Evolutionary conservation across 1,140 invertebrate species (phyloP).

Genomic region (Notospermus geniculatus): DNA sequence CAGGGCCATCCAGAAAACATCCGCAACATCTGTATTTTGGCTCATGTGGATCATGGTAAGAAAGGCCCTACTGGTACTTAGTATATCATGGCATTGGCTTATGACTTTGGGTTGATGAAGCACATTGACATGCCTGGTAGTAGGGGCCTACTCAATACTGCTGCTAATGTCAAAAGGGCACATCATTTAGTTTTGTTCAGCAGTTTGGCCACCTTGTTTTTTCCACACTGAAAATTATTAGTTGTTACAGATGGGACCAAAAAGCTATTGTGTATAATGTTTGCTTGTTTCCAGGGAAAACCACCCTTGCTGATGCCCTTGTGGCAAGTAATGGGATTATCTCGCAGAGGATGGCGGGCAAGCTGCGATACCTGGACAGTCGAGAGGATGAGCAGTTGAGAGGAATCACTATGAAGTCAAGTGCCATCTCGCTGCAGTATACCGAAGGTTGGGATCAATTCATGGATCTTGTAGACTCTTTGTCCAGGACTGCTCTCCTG

Average conservation of each 20-base stretch:
- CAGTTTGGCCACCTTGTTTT: neutral
- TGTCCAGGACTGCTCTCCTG: too few species aligned
- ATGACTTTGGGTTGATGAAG: neutral
- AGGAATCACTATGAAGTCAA: conserved; percentile 99
- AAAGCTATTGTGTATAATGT: conserved; percentile 5
- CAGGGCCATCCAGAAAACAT: conserved; percentile 73
- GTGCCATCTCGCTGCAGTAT: conserved; percentile 84
- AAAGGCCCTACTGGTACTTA: neutral
- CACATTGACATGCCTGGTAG: too few species aligned
- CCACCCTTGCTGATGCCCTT: conserved; percentile 91
- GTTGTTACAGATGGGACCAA: too few species aligned
- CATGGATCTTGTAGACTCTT: too few species aligned
- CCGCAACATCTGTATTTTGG: conserved; percentile 96
- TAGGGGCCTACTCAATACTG: neutral
- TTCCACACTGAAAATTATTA: neutral
- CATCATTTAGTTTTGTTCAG: neutral
- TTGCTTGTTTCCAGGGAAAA: conserved; percentile 69
- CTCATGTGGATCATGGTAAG: conserved; percentile 95
- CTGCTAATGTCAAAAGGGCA: neutral
- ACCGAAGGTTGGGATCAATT: conserved; percentile 35
- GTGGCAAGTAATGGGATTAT: conserved; percentile 97
- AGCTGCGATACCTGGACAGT: conserved; percentile 86
- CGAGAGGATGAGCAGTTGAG: conserved; percentile 92
- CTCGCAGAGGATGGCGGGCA: conserved; percentile 85
- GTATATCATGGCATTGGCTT: too few species aligned